Evolutionary conservation across 2,113 vertebrate genomes (phyloP).

Genomic region (Hippoglossus stenolepis): DNA sequence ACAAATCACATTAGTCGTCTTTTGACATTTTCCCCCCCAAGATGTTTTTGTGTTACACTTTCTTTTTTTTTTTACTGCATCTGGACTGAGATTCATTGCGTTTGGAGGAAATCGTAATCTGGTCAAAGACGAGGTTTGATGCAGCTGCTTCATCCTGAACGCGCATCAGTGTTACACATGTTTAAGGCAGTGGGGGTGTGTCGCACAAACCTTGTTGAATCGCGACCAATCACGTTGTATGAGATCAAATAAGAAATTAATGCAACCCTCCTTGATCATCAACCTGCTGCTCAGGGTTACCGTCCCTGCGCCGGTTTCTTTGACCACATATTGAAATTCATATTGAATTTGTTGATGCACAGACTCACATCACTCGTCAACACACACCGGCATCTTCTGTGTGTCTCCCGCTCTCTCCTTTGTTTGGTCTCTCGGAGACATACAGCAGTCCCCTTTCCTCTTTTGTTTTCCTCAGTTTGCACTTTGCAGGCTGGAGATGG

Average conservation of each 20-base stretch:
- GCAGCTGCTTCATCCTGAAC: background rate
- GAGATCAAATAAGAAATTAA: slow-evolving; percentile 34
- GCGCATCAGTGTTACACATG: background rate
- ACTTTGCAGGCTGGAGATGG: slow-evolving; percentile 79
- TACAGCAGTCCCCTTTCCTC: slow-evolving; percentile 74
- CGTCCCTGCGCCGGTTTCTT: slow-evolving; percentile 15
- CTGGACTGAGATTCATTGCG: slow-evolving; percentile 6
- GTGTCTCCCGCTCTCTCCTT: slow-evolving; percentile 52
- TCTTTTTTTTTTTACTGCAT: background rate
- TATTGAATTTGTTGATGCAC: slow-evolving; percentile 45
- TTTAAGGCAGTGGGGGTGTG: background rate
- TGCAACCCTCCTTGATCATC: slow-evolving; percentile 11
- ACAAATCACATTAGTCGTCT: slow-evolving; percentile 41
- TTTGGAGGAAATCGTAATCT: slow-evolving; percentile 13
- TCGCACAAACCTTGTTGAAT: slow-evolving; percentile 6
- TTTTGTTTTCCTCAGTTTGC: slow-evolving; percentile 80
- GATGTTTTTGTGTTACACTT: slow-evolving; percentile 12
- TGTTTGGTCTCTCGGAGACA: slow-evolving; percentile 78
- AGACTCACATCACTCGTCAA: slow-evolving; percentile 29
- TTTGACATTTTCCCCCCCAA: slow-evolving; percentile 40
- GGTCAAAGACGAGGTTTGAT: background rate
- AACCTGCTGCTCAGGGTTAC: slow-evolving; percentile 10
- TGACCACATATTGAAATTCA: slow-evolving; percentile 46
- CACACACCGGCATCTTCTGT: slow-evolving; percentile 51
- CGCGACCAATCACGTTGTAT: slow-evolving; percentile 1